Evolutionary conservation across 2,113 vertebrate species (phyloP), one percentile per base, ranked within the genome.

Genomic region (Indri indri): DNA sequence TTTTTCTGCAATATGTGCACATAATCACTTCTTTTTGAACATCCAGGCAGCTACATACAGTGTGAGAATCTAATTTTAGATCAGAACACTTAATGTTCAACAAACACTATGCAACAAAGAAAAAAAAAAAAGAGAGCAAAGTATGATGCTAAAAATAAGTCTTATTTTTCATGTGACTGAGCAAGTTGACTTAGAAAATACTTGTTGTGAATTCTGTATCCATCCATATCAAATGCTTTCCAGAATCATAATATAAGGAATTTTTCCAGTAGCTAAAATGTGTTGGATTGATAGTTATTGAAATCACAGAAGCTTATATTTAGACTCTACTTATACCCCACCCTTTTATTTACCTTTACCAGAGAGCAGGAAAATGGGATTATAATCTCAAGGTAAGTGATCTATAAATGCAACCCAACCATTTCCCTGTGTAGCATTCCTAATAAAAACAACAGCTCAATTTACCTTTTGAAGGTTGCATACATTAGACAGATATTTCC

Each of bases 351-450:
- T 97, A 91, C 77, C 94, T 90, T 97, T 97, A 54, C 96, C 98
- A 99, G 99, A 99, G 99, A 98, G 97, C 98, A 98, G 99, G 99
- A 97, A 99, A 99, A 98, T 99, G 99, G 99, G 99, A 99, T 97
- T 99, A 99, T 98, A 99, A 99, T 98, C 99, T 99, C 95, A 98
- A 99, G 99, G 99, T 99, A 99, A 99, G 99, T 98, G 0, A 37
- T n/a, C 42, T 37, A 20, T 57, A 4, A 0, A 0, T 88, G 34
- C 16, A 92, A 50, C 20, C 18, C 40, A 96, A 25, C n/a, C 0
- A 70, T 88, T 63, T 68, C 76, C 14, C 42, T 92, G n/a, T 50
- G 88, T 63, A 71, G 96, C 54, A 14, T 57, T 89, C 92, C 90
- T 80, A 76, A 68, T 42, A 91, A 88, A 71, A 52, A 27, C 0